Evolutionary conservation across 2,888 invertebrate species (phyloP), one percentile per base, ranked within the genome.

Genomic region (Invenusta paracnida): DNA sequence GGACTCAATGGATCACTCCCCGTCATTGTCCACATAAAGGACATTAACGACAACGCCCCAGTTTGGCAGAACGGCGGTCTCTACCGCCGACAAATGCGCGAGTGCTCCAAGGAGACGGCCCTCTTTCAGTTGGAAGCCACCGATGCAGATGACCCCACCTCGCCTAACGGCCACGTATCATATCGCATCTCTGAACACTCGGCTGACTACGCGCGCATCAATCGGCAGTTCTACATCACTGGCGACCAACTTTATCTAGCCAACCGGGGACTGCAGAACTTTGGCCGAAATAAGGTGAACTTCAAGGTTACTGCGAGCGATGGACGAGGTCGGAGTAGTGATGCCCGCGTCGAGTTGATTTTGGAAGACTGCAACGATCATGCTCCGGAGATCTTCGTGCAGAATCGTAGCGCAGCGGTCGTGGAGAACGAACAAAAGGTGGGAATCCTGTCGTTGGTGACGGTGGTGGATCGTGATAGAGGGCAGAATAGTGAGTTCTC

Each of bases 31-130:
- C 86, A 87, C 28, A 87, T 89, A 1, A 67, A 88, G 0, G 87
- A 89, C 82, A 85, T 85, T 28, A 89, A 89, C 79, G 89, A 89
- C 23, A 84, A 84, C 84, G 48, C 84, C 27, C 84, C 84, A 1
- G 29, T 67, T 27, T 84, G 84, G 84, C 17, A n/a, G 2, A 29
- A 67, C 67, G 84, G 84, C 1, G 27, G 66, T 1, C 84, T 67
- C 25, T 84, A 84, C 67, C 84, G 84, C 28, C 30, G 48, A 29
- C 28, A 84, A 25, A 84, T 84, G 23, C 67, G 29, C 11, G 84
- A 84, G 28, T 84, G 84, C 67, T 67, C 28, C 13, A 67, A 66
- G 1, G 84, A 84, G 0, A n/a, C 28, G 28, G 27, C 28, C 28
- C 27, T 84, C 2, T 67, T 84, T 25, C 66, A 25, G n/a, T 67